These are phyloP conservation scores for Limnephilus auricula DNA, from an alignment of 2,888 invertebrate species.

Conservation along the genomic window DNA sequence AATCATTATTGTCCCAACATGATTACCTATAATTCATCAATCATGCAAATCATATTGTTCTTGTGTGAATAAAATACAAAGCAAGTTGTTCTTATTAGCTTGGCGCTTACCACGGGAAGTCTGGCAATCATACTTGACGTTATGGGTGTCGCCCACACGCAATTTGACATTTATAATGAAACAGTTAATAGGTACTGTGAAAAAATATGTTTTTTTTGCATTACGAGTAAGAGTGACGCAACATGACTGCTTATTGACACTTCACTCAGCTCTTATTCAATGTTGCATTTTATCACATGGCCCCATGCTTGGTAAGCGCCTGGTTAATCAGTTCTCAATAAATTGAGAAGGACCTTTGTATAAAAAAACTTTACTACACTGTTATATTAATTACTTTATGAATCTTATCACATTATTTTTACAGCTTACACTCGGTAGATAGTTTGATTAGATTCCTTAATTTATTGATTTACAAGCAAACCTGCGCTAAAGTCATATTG, in stretches of 20 bases:
- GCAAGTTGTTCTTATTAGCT: background rate
- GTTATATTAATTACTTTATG: background rate
- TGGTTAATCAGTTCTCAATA: background rate
- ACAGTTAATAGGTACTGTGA: background rate
- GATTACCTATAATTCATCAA: background rate
- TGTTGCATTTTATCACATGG: background rate
- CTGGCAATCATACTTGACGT: background rate
- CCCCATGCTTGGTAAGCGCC: background rate
- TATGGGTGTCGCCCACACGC: background rate
- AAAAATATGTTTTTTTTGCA: background rate
- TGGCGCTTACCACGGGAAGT: background rate
- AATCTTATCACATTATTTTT: constrained; percentile 2
- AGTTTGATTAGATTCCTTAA: background rate
- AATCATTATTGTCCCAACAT: background rate
- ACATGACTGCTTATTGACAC: background rate
- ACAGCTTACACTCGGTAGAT: background rate
- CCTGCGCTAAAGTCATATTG: background rate
- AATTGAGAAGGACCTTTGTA: background rate
- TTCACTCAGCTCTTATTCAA: too few species aligned
- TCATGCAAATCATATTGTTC: background rate
- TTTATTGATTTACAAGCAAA: background rate
- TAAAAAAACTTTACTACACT: background rate
- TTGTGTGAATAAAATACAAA: background rate
- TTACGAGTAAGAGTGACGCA: background rate
- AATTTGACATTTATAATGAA: background rate